Percentiles rank a stretch among this genome's conserved stretches.
phyloP scores from a whole-genome alignment of 1,140 invertebrate genomes.

The Mylabris phalerata region DNA sequence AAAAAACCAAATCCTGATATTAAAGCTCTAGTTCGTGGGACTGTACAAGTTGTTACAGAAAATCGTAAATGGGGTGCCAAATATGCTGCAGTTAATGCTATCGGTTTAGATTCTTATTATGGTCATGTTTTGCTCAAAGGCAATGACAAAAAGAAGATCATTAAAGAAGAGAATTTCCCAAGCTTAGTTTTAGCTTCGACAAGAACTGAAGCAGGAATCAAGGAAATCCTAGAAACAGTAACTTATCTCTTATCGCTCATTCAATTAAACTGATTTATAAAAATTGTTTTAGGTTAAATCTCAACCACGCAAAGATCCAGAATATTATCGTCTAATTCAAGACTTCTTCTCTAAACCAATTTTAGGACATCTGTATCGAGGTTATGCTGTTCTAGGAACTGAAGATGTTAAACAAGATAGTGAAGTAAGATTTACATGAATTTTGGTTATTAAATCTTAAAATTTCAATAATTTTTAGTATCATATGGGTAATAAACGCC shows the following conservation, averaged over 20 bases:
- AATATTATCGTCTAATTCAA: slow-evolving; percentile 50
- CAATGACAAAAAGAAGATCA: slow-evolving; percentile 44
- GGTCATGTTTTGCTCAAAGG: slow-evolving; percentile 62
- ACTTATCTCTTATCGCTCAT: not conserved
- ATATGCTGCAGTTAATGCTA: slow-evolving; percentile 50
- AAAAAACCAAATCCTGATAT: slow-evolving; percentile 61
- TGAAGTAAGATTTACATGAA: slow-evolving; percentile 24
- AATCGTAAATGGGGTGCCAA: slow-evolving; percentile 56
- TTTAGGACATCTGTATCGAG: slow-evolving; percentile 54
- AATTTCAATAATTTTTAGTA: slow-evolving; percentile 43
- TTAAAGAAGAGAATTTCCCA: slow-evolving; percentile 46
- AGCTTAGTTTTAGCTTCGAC: slow-evolving; percentile 56
- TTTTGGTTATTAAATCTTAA: not conserved
- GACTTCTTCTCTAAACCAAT: slow-evolving; percentile 47
- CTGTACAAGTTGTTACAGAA: slow-evolving; percentile 55
- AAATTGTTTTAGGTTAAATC: slow-evolving; percentile 30
- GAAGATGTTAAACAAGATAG: slow-evolving; percentile 30
- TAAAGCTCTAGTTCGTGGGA: slow-evolving; percentile 56
- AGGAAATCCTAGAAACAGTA: slow-evolving; percentile 51
- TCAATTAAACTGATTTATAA: not conserved
- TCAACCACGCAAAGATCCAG: slow-evolving; percentile 43
- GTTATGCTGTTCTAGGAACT: slow-evolving; percentile 46
- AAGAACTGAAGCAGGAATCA: slow-evolving; percentile 61
- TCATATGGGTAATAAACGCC: slow-evolving; percentile 38
- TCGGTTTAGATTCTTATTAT: slow-evolving; percentile 56